Evolutionary conservation across 2,888 invertebrate species (phyloP), one percentile per base, ranked within the genome.

Genomic region (Acrobasis suavella): DNA sequence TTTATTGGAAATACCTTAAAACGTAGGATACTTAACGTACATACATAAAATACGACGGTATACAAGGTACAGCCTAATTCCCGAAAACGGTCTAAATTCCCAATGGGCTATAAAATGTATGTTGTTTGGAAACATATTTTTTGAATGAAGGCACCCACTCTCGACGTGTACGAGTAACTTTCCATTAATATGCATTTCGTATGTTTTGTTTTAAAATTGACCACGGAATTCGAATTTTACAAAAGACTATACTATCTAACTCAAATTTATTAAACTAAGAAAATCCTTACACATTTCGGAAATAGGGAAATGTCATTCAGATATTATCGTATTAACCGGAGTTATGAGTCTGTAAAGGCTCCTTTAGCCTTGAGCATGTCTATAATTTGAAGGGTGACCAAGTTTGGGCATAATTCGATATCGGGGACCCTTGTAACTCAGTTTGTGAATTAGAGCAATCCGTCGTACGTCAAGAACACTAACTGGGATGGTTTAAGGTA

Each of bases 381-480:
- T 68, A 67, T 52, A 61, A 65, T 74, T 67, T 69, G 63, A 71
- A 69, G 67, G 72, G 67, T 67, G 69, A 65, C 67, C 74, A 82
- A 82, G 80, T 85, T 82, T 82, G 68, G 64, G 73, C 75, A 77
- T 80, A 82, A 84, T 81, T 84, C 72, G 77, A 83, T 82, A 83
- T 78, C 71, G 73, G 72, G 69, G 76, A 82, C 85, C 83, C 82
- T 81, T 82, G 72, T 83, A 83, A 85, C 79, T 64, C 74, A 86
- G 80, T 85, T 86, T 82, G 71, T 61, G 76, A 82, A 83, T 84
- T 81, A 77, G 69, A 77, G 73, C 81, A 81, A 82, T 86, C 78
- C 80, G 80, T 82, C 76, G 76, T 75, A 74, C 67, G 78, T 81
- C 83, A 77, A 70, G 67, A 73, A 67, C 72, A 67, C 62, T 32